Conservation (phyloP, 2,113 vertebrate genomes). For the Corvus cornix region DNA sequence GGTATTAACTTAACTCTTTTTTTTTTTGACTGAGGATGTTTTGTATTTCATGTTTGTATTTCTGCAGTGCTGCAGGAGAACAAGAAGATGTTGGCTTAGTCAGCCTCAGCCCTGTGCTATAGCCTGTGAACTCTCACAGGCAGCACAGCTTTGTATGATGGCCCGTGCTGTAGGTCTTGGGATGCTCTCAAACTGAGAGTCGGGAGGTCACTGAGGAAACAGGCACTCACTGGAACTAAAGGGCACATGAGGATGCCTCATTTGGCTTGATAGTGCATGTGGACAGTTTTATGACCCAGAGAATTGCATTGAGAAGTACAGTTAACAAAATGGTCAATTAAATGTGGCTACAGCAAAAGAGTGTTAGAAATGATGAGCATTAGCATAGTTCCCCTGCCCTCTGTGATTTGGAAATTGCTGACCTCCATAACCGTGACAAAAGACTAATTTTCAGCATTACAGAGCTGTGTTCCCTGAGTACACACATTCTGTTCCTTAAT, state of each 20-base stretch:
- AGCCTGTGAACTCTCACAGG: neutral
- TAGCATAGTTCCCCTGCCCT: rapidly evolving
- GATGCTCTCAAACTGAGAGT: neutral
- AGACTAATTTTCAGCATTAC: neutral
- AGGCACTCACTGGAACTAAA: neutral
- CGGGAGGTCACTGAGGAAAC: neutral
- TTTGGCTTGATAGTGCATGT: neutral
- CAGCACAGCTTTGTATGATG: rapidly evolving
- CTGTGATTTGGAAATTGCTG: neutral
- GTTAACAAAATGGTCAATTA: neutral
- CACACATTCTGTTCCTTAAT: neutral
- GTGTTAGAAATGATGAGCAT: neutral
- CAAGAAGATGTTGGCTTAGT: neutral
- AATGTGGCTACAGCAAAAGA: neutral
- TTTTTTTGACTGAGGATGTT: neutral
- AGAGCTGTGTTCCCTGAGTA: neutral
- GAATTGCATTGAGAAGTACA: neutral
- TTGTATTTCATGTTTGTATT: neutral
- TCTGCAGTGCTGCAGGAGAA: neutral
- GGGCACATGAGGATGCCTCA: neutral
- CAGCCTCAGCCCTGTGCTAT: neutral
- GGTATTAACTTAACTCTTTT: neutral
- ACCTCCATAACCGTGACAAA: neutral
- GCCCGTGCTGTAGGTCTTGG: neutral
- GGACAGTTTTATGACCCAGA: neutral